Evolutionary conservation across 2,797 vertebrate species (phyloP).

Genomic region (Lithobates sylvaticus): DNA sequence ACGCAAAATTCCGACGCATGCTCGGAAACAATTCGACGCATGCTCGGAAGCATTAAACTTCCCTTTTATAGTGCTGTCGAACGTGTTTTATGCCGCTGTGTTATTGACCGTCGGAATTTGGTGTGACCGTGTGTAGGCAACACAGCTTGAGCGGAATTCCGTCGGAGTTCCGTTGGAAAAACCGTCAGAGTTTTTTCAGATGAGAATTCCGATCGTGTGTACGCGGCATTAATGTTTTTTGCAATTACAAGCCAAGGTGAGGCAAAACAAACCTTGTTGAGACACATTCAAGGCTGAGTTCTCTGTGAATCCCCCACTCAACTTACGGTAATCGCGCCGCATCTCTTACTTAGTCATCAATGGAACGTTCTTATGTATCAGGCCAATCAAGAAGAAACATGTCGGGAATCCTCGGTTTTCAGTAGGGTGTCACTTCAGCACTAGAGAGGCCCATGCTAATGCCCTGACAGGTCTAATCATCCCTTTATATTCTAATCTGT

Average conservation of each 20-base stretch:
- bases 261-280: not conserved
- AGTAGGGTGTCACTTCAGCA: not conserved
- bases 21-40: too few relatives aligned
- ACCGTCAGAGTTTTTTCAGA: too few relatives aligned
- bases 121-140: too few relatives aligned
- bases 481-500: conserved; percentile 5
- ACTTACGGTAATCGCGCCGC: not conserved
- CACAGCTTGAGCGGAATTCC: too few relatives aligned
- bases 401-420: conserved; percentile 24
- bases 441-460: not conserved
- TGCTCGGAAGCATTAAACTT: too few relatives aligned
- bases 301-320: conserved; percentile 20
- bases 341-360: not conserved
- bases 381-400: conserved; percentile 27
- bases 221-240: conserved; percentile 6
- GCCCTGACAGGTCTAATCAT: conserved; percentile 38
- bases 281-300: not conserved
- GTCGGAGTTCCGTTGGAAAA: too few relatives aligned
- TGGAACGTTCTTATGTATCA: not conserved
- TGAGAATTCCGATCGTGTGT: too few relatives aligned
- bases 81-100: too few relatives aligned
- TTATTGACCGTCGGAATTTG: too few relatives aligned
- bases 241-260: not conserved
- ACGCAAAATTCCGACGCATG: too few relatives aligned
- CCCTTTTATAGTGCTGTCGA: too few relatives aligned